A percentile compares a stretch with the other conserved stretches of the same genome.
phyloP scores from a whole-genome alignment of 2,797 vertebrate species.

The Nyctibius grandis region DNA sequence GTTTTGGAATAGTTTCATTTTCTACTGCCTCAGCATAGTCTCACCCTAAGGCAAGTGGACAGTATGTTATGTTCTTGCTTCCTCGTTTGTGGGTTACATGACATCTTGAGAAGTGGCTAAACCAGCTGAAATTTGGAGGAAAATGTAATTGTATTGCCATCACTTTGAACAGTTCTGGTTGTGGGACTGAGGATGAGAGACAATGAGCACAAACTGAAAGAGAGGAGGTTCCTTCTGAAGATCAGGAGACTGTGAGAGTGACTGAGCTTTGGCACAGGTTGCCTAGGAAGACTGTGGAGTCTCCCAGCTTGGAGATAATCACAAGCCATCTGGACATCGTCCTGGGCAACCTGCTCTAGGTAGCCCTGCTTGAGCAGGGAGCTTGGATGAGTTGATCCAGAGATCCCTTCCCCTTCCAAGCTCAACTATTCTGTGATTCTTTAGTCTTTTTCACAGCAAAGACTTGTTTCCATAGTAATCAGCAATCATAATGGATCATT shows the following conservation, averaged over 20 bases:
- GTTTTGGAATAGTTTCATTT: not conserved
- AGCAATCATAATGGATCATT: not conserved
- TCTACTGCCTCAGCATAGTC: not conserved
- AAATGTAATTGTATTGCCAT: not conserved
- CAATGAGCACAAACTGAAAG: too few relatives aligned
- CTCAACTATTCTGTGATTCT: not conserved
- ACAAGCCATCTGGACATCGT: too few relatives aligned
- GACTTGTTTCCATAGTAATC: not conserved
- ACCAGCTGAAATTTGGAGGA: not conserved
- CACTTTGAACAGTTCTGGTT: not conserved
- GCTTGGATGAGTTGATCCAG: not conserved
- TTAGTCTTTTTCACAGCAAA: not conserved
- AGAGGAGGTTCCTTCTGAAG: too few relatives aligned
- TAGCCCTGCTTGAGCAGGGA: not conserved
- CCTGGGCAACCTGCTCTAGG: too few relatives aligned
- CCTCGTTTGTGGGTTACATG: not conserved
- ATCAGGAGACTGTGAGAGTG: too few relatives aligned
- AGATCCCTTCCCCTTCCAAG: not conserved
- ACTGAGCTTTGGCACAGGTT: too few relatives aligned
- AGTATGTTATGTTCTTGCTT: not conserved
- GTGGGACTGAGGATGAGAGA: not conserved
- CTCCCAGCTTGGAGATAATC: too few relatives aligned
- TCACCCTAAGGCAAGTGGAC: not conserved
- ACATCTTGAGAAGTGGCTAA: not conserved
- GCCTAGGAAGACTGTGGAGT: too few relatives aligned